These are phyloP conservation scores for Burhinus bistriatus DNA, from an alignment of 2,113 vertebrate species.

Conservation along the genomic window DNA sequence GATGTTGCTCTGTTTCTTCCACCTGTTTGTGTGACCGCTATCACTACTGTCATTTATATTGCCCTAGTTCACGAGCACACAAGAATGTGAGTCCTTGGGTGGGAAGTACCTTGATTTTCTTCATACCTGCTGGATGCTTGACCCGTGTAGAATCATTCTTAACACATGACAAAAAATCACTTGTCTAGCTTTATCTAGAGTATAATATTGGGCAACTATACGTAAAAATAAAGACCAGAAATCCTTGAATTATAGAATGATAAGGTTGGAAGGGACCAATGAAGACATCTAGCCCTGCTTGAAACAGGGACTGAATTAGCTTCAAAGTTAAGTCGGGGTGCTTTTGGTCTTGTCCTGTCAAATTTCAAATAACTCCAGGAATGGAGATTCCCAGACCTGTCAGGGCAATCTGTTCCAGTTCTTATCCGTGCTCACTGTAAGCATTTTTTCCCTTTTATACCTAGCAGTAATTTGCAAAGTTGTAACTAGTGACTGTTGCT, in stretches of 20 bases:
- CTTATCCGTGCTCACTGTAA: neutral
- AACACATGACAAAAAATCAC: neutral
- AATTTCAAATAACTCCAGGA: neutral
- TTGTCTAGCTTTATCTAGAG: neutral
- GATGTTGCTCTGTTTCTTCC: neutral
- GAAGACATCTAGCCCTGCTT: neutral
- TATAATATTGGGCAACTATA: neutral
- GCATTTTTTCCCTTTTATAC: neutral
- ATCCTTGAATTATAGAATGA: neutral
- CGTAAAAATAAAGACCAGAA: neutral
- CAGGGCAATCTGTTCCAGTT: neutral
- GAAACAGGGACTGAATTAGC: neutral
- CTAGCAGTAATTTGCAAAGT: neutral
- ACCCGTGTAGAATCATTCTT: neutral
- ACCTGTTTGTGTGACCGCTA: neutral
- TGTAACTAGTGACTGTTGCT: neutral
- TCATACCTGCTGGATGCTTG: neutral
- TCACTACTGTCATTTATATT: neutral
- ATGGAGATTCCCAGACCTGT: neutral
- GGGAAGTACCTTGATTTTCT: neutral
- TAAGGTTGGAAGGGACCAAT: neutral
- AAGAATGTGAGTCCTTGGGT: neutral
- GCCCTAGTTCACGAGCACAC: neutral
- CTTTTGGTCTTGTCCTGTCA: neutral
- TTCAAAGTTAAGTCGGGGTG: neutral